phyloP scores from a whole-genome alignment of 2,113 vertebrate species.

The Agapornis roseicollis region DNA sequence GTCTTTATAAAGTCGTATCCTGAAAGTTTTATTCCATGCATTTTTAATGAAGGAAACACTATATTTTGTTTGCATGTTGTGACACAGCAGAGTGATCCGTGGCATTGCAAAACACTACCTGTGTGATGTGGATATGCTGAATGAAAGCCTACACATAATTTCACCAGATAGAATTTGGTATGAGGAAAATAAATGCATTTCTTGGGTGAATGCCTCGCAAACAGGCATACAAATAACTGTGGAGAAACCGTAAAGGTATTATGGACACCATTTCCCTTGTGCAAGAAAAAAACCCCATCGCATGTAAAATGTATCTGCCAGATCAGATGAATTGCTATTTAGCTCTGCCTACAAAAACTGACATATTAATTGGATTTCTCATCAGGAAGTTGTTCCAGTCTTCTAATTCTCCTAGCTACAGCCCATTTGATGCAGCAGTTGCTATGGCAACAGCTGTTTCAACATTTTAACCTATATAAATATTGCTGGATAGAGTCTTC shows the following conservation, averaged over 20 bases:
- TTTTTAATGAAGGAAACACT: neutral
- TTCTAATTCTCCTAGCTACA: conserved; percentile 17
- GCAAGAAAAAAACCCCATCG: neutral
- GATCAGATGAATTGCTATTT: neutral
- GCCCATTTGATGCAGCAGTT: conserved; percentile 6
- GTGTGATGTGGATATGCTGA: neutral
- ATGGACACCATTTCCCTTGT: neutral
- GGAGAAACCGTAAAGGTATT: neutral
- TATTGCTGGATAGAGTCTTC: neutral
- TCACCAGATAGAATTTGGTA: neutral
- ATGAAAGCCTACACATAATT: neutral
- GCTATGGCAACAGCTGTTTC: conserved; percentile 25
- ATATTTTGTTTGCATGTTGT: neutral
- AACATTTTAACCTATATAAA: conserved; percentile 28
- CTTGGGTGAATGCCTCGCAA: neutral
- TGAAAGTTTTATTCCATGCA: neutral
- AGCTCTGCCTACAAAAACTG: neutral
- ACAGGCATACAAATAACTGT: neutral
- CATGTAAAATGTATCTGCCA: neutral
- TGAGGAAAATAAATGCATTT: neutral
- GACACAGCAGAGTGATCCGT: neutral
- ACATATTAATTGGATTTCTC: conserved; percentile 38
- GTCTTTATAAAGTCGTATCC: neutral
- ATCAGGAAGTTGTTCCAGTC: conserved; percentile 7
- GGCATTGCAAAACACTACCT: neutral